phyloP scores from a whole-genome alignment of 2,888 invertebrate species.

The Cosmia trapezina region DNA sequence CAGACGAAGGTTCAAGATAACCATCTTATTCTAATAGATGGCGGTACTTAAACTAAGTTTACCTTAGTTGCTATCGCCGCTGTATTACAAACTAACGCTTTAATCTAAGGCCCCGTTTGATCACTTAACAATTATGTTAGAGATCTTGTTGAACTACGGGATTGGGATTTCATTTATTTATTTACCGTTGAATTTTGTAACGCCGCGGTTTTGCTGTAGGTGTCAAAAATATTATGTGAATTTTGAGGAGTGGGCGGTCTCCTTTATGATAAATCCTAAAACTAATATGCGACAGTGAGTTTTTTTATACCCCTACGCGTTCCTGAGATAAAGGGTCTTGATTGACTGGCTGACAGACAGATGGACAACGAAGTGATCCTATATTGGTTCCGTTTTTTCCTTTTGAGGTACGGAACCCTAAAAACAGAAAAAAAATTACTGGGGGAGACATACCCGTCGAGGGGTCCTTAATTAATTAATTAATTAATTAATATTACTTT shows the following conservation, averaged over 20 bases:
- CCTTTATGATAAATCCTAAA: background rate
- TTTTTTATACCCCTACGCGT: too few relatives aligned
- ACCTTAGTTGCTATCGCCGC: conserved; percentile 18
- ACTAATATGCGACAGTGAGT: too few relatives aligned
- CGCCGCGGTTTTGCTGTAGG: background rate
- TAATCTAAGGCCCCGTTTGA: conserved; percentile 39
- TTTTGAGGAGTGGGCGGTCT: conserved; percentile 4
- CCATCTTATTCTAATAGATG: conserved; percentile 34
- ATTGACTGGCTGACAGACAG: too few relatives aligned
- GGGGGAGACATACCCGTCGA: too few relatives aligned
- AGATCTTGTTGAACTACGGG: conserved; percentile 33
- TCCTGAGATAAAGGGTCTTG: too few relatives aligned
- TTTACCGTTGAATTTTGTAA: conserved; percentile 9
- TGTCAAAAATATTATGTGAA: background rate
- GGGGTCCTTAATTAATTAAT: too few relatives aligned
- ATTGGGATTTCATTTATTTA: conserved; percentile 32
- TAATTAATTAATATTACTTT: too few relatives aligned
- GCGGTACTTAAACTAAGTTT: conserved; percentile 36
- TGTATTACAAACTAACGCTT: conserved; percentile 43
- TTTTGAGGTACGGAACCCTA: too few relatives aligned
- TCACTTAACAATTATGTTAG: conserved; percentile 44
- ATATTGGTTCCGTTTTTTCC: too few relatives aligned
- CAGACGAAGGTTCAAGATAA: conserved; percentile 23
- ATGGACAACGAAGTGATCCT: too few relatives aligned
- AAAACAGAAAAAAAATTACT: too few relatives aligned